phyloP scores from a whole-genome alignment of 2,888 invertebrate species.

The Acrobeloides nanus region DNA sequence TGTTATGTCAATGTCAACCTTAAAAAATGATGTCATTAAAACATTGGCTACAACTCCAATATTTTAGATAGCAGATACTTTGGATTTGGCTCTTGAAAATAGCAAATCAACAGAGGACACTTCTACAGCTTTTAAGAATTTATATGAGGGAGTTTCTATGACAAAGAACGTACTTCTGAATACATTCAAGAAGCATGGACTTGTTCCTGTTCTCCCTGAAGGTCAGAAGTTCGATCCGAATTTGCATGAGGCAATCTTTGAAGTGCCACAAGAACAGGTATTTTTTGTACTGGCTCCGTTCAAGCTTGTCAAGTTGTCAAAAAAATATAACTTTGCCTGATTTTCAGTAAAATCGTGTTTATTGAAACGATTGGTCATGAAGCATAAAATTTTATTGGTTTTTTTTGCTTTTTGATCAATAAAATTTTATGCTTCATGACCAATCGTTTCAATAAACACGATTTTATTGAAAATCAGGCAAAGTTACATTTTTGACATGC shows the following conservation, averaged over 20 bases:
- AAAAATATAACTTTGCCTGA: background rate
- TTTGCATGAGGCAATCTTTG: constrained; percentile 87
- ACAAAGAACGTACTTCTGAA: constrained; percentile 61
- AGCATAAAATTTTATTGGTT: no score
- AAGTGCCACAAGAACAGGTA: constrained; percentile 62
- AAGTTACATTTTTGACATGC: no score
- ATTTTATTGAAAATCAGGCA: no score
- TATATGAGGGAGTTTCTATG: constrained; percentile 47
- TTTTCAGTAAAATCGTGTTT: no score
- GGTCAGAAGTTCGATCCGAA: constrained; percentile 94
- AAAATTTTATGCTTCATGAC: no score
- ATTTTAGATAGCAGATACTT: constrained; percentile 39
- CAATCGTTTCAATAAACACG: no score
- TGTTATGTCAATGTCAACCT: no score
- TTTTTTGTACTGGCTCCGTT: background rate
- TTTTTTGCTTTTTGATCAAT: no score
- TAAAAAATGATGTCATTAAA: no score
- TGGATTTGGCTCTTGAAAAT: constrained; percentile 43
- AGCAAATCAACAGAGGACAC: no score
- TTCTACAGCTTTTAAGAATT: constrained; percentile 31
- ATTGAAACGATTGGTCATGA: no score
- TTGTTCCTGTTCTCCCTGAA: constrained; percentile 73
- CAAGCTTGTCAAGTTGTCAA: background rate
- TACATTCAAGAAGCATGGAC: constrained; percentile 78
- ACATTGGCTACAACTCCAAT: no score